Evolutionary conservation across 2,888 invertebrate genomes (phyloP), one percentile per base, ranked within the genome.

Genomic region (Punctoribates punctum): DNA sequence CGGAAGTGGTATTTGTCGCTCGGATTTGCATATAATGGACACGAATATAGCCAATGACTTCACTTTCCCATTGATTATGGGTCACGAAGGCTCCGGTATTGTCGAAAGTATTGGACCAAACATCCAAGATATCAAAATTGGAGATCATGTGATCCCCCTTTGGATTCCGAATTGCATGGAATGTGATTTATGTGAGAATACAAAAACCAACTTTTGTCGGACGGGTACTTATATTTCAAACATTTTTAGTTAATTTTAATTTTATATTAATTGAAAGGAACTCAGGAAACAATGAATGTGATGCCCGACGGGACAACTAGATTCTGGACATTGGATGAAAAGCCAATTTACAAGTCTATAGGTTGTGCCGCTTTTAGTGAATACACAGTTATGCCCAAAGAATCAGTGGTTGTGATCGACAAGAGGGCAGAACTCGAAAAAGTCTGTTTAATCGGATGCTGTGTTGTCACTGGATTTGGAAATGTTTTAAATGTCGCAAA

Each of bases 81-180:
- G 98, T 0, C 99, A 99, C 82, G 99, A 99, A 85, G 98, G 97
- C 48, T 91, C 90, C 75, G 97, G 97, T 48, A 88, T 97, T 81
- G 96, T 98, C 17, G 98, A 97, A 85, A 96, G 96, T 84, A 88
- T 98, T 73, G 98, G 98, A 0, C 91, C 91, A 82, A 93, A 92
- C 23, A 96, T 97, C 0, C 93, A 91, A 0, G 88, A 89, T 74
- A 91, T 96, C 57, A 88, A 91, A 82, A 87, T 90, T 51, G 96
- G 91, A 75, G 98, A 99, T 84, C 94, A 96, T 85, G 99, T 99
- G n/a, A 89, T 99, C 79, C 97, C 98, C 0, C 85, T 96, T 38
- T 99, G 97, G 83, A 90, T 96, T 77, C 98, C 99, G 0, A 97
- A 99, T 85, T 99, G 99, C 84, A 88, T 91, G 38, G 90, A 94